Evolutionary conservation across 2,113 vertebrate species (phyloP), one percentile per base, ranked within the genome.

Genomic region (Rhinichthys klamathensis): DNA sequence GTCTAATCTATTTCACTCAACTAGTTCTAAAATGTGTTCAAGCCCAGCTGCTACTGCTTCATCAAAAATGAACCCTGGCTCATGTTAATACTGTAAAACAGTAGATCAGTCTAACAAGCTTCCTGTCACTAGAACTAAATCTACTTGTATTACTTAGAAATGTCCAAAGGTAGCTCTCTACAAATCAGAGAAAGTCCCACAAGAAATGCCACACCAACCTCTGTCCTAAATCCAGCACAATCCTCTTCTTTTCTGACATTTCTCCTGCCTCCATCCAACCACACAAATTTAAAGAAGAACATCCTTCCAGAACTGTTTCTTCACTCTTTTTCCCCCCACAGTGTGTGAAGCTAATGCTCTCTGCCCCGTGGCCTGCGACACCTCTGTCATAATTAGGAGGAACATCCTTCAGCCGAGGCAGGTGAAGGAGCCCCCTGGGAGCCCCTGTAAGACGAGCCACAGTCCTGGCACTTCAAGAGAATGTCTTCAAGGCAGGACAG

Each of bases 351-450:
- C 27, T 61, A 84, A 74, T 84, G 76, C 76, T 79, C 32, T 60
- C 12, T 25, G 76, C 30, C 51, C 75, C 10, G 2, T 1, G 5
- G 75, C 76, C 76, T 60, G 32, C 12, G 6, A 58, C 30, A 58
- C 54, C 32, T 79, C 54, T 60, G 56, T 75, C 82, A 84, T 84
- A 63, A 84, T 75, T 72, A 84, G 70, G n/a, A 75, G 70, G n/a
- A 58, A 84, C 56, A 46, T 84, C 82, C 70, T 74, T 74, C 54
- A 63, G 51, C 56, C 70, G 6, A 84, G 82, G 38, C 70, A 83
- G 76, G 32, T 60, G 32, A n/a, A 74, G 51, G 69, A 75, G n/a
- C 54, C 41, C 38, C 84, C 5, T 85, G 30, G 25, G 61, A 70
- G 27, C 70, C 15, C 18, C 5, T 54, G 25, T 69, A 65, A 82